A percentile compares a stretch with the other conserved stretches of the same genome.
Evolutionary conservation across 2,888 invertebrate species (phyloP).

Genomic region (Octonoba sinensis): DNA sequence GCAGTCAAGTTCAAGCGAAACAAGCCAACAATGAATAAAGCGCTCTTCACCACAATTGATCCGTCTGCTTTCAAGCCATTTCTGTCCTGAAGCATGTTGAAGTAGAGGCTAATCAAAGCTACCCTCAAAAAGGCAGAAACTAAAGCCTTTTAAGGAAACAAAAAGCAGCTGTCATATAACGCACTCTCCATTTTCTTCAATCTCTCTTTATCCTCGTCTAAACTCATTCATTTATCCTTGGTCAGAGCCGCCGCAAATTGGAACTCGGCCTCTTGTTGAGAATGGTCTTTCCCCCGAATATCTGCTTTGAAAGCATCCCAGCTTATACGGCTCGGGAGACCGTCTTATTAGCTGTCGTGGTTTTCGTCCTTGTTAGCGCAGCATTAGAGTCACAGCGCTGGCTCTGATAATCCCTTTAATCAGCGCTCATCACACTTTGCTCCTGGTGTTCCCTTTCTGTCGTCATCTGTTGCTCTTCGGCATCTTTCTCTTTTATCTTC

Average conservation of each 20-base stretch:
- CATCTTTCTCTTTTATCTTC: too few species aligned
- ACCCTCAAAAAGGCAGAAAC: too few species aligned
- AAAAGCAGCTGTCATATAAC: conserved; percentile 12
- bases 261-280: conserved; percentile 29
- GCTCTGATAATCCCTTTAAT: conserved; percentile 58
- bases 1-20: too few species aligned
- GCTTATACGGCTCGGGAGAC: conserved; percentile 15
- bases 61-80: too few species aligned
- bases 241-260: conserved; percentile 51
- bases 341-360: conserved; percentile 59
- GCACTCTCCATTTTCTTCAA: not conserved
- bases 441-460: conserved; percentile 29
- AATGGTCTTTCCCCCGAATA: not conserved
- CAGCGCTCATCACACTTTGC: conserved; percentile 57
- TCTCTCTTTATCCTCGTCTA: not conserved
- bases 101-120: too few species aligned
- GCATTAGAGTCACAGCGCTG: conserved; percentile 50
- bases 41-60: too few species aligned
- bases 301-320: conserved; percentile 27
- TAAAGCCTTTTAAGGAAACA: not conserved
- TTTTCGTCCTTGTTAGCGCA: conserved; percentile 57
- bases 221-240: conserved; percentile 45
- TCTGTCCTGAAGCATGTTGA: too few species aligned
- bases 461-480: conserved; percentile 41
- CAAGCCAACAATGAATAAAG: too few species aligned